Base-by-base conservation (phyloP, 2,113 vertebrate species). In the Colistium nudipinnis region DNA sequence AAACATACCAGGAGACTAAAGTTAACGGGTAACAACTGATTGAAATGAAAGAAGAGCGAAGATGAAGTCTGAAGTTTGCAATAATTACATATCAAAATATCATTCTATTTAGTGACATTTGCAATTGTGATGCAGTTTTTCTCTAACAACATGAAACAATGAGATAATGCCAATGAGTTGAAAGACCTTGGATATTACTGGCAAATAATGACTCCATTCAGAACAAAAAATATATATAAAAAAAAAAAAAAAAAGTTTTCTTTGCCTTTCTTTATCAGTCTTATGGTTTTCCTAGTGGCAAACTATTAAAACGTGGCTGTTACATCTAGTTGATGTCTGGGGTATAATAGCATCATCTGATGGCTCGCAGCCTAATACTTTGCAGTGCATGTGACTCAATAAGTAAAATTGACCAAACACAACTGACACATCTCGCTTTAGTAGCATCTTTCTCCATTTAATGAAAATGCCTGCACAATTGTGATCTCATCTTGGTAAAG, bases 351-450 rank as follows among this genome's bases (percentile, higher is more conserved):
- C 62, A 82, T 88, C 67, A 86, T 20, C 52, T 35, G 69, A 72
- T 83, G 76, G 52, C 76, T 84, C 73, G 45, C 67, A 53, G 67
- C 64, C 31, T 31, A 39, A 70, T 65, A 61, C 52, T 20, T 77
- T 55, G 70, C 64, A 69, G 61, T 69, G 62, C 39, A 66, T 75
- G 73, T 83, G 79, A 83, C 77, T 89, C 84, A 87, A 60, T 30
- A 36, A 22, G 55, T 62, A 61, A 70, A 84, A 81, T 75, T 76
- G 75, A 87, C 48, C 55, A 79, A 78, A 44, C 47, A 54, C 33
- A 74, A 78, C 74, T 76, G 64, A 76, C 77, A 76, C 17, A 1
- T 76, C 56, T 65, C 33, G 63, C 49, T 76, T 66, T 41, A 57
- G 69, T 41, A 71, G 65, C 61, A 74, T 70, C 43, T 6, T 6